Evolutionary conservation across 2,797 vertebrate species (phyloP).

Genomic region (Ptychadena robeensis): DNA sequence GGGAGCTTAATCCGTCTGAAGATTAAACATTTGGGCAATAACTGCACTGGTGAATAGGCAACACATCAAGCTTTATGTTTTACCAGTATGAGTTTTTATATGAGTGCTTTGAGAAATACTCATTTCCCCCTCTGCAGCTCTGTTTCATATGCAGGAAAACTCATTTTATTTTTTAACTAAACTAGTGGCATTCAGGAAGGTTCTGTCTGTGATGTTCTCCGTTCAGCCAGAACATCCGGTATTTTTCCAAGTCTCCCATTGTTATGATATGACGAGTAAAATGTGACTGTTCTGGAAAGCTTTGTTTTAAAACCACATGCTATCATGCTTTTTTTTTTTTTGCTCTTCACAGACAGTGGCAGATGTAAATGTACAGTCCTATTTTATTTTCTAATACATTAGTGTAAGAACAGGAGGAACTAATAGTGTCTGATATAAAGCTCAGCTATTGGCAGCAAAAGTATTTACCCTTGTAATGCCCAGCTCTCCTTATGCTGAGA

Average conservation of each 20-base stretch:
- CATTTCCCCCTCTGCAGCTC: background rate
- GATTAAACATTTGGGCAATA: no score
- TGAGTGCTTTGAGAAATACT: background rate
- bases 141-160: constrained; percentile 8
- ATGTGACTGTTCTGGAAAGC: constrained; percentile 53
- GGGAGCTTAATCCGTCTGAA: no score
- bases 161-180: constrained; percentile 26
- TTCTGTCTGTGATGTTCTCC: constrained; percentile 47
- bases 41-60: no score
- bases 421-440: background rate
- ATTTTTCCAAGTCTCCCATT: constrained; percentile 41
- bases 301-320: background rate
- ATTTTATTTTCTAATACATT: background rate
- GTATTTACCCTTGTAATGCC: no score
- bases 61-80: no score
- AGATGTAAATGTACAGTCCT: background rate
- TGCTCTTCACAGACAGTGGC: background rate
- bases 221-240: constrained; percentile 45
- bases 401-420: background rate
- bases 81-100: background rate
- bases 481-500: no score
- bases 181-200: constrained; percentile 39
- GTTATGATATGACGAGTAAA: constrained; percentile 12
- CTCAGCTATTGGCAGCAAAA: background rate
- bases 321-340: background rate